Base-by-base conservation (phyloP, 2,797 vertebrate genomes). In the Podarcis siculus region DNA sequence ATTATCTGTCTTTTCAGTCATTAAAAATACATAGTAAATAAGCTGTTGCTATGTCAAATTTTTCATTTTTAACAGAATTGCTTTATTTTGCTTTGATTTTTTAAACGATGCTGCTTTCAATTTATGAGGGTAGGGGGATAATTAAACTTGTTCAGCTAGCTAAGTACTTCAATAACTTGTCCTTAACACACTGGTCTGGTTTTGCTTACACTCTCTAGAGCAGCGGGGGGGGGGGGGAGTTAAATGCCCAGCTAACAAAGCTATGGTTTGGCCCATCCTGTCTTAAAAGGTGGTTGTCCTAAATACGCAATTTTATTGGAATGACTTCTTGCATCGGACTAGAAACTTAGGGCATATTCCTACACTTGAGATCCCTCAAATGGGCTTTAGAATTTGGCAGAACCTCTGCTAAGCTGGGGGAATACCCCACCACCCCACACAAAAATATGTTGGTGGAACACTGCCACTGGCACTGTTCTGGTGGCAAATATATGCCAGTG, bases 31-130 rank as follows among this genome's bases (percentile, higher is more conserved):
- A 72, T 55, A 85, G 58, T 79, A 94, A 90, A 75, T 87, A 87
- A 82, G 64, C 49, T 92, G 88, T 23, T 32, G 19, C 19, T 87
- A 2, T 3, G 2, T 83, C 0, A 81, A n/a, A 0, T 82, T 88
- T 89, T 32, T 71, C 82, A 45, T 90, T 89, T 91, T 86, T 83
- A 94, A 91, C 92, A 13, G 15, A 85, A 45, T 7, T 5, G 9
- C 87, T 94, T 93, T 35, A 79, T 82, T 71, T 71, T 13, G 84
- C 25, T 75, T 94, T 91, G 88, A 58, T 80, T 90, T 94, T 93
- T 19, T 19, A 91, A 91, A 81, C 76, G 4, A 35, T 87, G 67
- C 39, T 58, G 73, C 80, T 86, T 92, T 92, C 75, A 88, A 35
- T 91, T 92, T 72, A 73, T 66, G 3, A 89, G 87, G 17, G 58